Conservation (phyloP, 2,113 vertebrate genomes). For the Excalfactoria chinensis region DNA sequence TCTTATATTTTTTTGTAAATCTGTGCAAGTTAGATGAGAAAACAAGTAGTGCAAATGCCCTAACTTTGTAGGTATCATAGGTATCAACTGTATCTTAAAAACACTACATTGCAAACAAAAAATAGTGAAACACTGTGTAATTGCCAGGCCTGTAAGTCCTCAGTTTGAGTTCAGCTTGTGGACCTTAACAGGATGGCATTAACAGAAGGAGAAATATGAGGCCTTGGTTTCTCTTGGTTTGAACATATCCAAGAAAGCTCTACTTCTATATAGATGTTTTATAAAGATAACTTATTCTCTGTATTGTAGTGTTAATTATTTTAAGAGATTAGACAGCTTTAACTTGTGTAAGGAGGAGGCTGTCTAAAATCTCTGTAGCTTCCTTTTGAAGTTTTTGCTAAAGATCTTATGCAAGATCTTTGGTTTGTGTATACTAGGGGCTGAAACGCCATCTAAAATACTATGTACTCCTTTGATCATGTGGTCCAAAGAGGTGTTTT, state of each 20-base stretch:
- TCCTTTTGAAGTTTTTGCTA: not conserved
- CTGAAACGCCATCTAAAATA: not conserved
- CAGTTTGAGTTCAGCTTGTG: not conserved
- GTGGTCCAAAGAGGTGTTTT: not conserved
- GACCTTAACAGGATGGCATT: not conserved
- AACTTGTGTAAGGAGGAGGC: not conserved
- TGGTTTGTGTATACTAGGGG: not conserved
- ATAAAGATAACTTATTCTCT: not conserved
- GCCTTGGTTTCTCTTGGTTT: fast-evolving
- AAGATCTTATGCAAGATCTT: not conserved
- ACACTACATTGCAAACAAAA: not conserved
- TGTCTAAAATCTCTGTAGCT: not conserved
- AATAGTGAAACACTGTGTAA: not conserved
- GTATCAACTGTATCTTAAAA: not conserved
- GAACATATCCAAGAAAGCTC: not conserved
- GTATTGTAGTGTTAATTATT: not conserved
- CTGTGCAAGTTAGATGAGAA: not conserved
- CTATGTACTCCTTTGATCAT: not conserved
- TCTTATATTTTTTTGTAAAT: not conserved
- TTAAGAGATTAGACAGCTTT: not conserved
- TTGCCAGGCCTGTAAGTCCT: not conserved
- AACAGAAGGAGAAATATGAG: not conserved
- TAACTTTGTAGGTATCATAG: not conserved
- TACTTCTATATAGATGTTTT: not conserved
- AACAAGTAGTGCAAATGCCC: not conserved